Percentiles rank a stretch among this genome's conserved stretches.
Evolutionary conservation across 64 coral and sea anemone species (phyloP).

Genomic region (Montipora capricornis): DNA sequence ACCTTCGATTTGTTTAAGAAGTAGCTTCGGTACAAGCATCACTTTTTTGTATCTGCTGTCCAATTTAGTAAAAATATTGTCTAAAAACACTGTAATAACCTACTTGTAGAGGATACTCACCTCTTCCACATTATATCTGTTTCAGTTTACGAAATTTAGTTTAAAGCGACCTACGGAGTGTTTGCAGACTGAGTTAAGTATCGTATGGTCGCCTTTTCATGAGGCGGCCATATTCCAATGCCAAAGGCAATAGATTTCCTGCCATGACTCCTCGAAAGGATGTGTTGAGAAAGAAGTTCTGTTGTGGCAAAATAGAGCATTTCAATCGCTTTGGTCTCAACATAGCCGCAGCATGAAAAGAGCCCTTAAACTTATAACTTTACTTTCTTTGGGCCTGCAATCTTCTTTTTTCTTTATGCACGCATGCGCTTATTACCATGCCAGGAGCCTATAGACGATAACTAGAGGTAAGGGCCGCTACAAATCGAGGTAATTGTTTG

Average conservation of each 20-base stretch:
- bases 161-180: too few relatives aligned
- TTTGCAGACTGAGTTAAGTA: too few relatives aligned
- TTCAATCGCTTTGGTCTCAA: not conserved
- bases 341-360: not conserved
- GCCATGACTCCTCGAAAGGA: not conserved
- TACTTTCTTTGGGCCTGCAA: not conserved
- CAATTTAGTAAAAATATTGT: not conserved
- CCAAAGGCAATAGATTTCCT: too few relatives aligned
- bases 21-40: too few relatives aligned
- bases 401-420: not conserved
- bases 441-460: not conserved
- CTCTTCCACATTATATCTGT: too few relatives aligned
- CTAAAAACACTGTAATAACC: not conserved
- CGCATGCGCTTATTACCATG: not conserved
- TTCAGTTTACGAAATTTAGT: too few relatives aligned
- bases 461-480: not conserved
- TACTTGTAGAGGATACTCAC: too few relatives aligned
- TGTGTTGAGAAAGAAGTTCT: not conserved
- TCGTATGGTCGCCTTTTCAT: too few relatives aligned
- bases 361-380: not conserved
- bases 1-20: too few relatives aligned
- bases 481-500: not conserved
- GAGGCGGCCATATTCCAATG: too few relatives aligned
- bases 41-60: too few relatives aligned
- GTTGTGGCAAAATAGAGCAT: not conserved